Evolutionary conservation across 1,140 invertebrate genomes (phyloP), one percentile per base, ranked within the genome.

Genomic region (Drosophila nikananu): DNA sequence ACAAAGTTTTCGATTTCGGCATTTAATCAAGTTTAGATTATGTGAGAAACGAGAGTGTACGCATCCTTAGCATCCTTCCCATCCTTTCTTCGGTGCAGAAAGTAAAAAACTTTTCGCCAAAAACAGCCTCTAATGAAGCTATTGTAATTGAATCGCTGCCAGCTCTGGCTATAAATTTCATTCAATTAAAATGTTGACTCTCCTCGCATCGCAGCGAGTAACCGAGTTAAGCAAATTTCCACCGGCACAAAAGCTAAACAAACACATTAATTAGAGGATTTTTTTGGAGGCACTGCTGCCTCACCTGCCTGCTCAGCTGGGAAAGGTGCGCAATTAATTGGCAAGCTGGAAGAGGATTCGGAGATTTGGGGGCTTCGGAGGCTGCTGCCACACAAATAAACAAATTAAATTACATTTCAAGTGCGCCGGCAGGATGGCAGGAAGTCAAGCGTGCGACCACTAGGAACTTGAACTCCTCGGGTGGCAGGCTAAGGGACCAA

Each of bases 361-460:
- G 35, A 46, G 52, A 55, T 49, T 19, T 39, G 9, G 41, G 19
- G 46, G 32, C 32, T 35, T 30, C 30, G 30, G 30, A 30, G 30
- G 67, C 49, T 54, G 67, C 49, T 54, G 64, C 64, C 84, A 65
- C 48, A 62, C 81, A 87, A 89, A 89, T 84, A 89, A 87, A 87
- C 86, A 87, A 90, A 87, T 87, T 90, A 89, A 87, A 87, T 87
- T 84, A 90, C 86, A 89, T 75, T 90, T 90, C 68, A 77, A 87
- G 83, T 89, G 64, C 37, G 61, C 37, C 51, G 51, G 52, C 54
- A 57, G 68, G 64, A 59, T 51, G 49, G 66, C 74, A 73, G 84
- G 72, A 87, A 77, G 80, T 72, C 52, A 61, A 60, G 76, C 77
- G 59, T 65, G 77, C 76, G 66, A 72, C 77, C 76, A 79, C 71